phyloP scores from a whole-genome alignment of 2,888 invertebrate species.

The Macrosiphum euphorbiae region DNA sequence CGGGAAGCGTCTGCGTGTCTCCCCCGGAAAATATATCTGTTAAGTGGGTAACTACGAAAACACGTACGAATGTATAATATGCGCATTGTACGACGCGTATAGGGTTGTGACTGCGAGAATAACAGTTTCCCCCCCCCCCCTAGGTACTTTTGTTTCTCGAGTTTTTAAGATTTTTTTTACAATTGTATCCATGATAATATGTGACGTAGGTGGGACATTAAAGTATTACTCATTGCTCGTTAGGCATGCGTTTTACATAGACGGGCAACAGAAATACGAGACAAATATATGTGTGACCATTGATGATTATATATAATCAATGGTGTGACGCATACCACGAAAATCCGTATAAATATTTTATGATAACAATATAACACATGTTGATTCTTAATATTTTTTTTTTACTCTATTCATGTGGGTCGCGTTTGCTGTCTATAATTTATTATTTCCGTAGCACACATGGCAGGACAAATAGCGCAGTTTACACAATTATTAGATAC shows the following conservation, averaged over 20 bases:
- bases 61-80: not conserved
- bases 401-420: not conserved
- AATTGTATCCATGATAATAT: not conserved
- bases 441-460: not conserved
- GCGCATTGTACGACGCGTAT: not conserved
- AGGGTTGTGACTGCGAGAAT: no score
- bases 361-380: not conserved
- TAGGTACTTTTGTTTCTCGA: not conserved
- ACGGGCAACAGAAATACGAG: no score
- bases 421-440: not conserved
- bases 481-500: slow-evolving; percentile 11
- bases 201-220: no score
- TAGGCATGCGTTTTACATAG: not conserved
- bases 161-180: not conserved
- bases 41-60: not conserved
- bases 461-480: not conserved
- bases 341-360: not conserved
- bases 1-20: not conserved
- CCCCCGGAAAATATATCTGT: not conserved
- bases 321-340: not conserved
- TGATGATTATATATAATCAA: no score
- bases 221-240: no score
- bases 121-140: not conserved
- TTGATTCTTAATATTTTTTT: not conserved
- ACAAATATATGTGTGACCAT: not conserved